Evolutionary conservation across 1,140 invertebrate genomes (phyloP), one percentile per base, ranked within the genome.

Genomic region (Saccostrea echinata): DNA sequence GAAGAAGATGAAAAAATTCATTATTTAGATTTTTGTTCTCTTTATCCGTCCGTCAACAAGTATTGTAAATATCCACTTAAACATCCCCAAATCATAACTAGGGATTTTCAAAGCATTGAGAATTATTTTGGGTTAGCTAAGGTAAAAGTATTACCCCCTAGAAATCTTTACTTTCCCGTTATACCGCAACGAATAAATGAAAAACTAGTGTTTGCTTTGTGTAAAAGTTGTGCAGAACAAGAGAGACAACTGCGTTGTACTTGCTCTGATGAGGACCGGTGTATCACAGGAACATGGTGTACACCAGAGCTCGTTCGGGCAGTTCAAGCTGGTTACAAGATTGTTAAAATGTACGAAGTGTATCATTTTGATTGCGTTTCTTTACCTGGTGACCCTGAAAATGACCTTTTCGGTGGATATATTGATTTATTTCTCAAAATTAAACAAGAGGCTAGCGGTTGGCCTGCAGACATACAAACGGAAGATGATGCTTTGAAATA

Each of bases 281-380:
- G 82, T 1, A 87, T 95, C 11, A 91, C 83, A 1, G 95, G 95
- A 68, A 94, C 93, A 3, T 95, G 94, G 93, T 92, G 94, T 0
- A 90, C 91, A 16, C 91, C 93, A 24, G 95, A 95, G 90, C n/a
- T 95, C 6, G 33, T 85, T 30, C 92, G 93, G 85, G 95, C 95
- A 0, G 24, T 94, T 0, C 61, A 92, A 43, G 81, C 83, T 52
- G 94, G 94, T 0, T 95, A 95, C 64, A 88, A 89, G 86, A 91
- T 95, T 68, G 4, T 93, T 4, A 84, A 93, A 24, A 90, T 95
- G n/a, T 92, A 90, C 61, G 94, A 95, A 89, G 91, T 95, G 13
- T 95, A 94, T 92, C 88, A 94, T 52, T 90, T 43, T 16, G 61
- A 85, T 13, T 43, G 84, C 13, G 55, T 57, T 57, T 57, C 55